Base-by-base conservation (phyloP, 2,888 invertebrate species). In the Parascotia fuliginaria region DNA sequence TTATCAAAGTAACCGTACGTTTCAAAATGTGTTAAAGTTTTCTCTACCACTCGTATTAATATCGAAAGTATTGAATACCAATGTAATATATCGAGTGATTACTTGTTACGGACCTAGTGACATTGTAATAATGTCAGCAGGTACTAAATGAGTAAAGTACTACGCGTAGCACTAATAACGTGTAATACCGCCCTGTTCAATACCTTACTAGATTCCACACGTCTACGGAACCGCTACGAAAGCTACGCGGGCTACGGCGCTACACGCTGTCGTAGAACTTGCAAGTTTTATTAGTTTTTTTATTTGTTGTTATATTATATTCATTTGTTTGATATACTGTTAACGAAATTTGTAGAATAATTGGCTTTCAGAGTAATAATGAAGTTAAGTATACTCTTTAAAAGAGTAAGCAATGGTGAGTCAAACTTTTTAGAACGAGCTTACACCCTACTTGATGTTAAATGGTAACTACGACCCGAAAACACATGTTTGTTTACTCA, bases 231-330 rank as follows among this genome's bases (percentile, higher is more conserved):
- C 7, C 11, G 22, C 36, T 36, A 36, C 36, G 36, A n/a, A 3
- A 33, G 39, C 54, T 59, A 58, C 47, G 43, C 5, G 2, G 1
- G 31, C 47, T 56, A 49, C 49, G 29, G 33, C 3, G 14, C 49
- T 44, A 42, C 50, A 43, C 12, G 19, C 24, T 24, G 11, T 34
- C 31, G 47, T 47, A 51, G 40, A 29, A 7, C 28, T 9, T 13
- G 15, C 38, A 19, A 34, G 7, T n/a, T 14, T 16, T 34, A 34
- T 34, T 11, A 9, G 34, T 16, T 34, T 36, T 36, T 36, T 14
- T 33, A 9, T 14, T 3, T 33, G 1, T 15, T 33, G 14, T 15
- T 33, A 33, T 33, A 0, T 31, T n/a, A 6, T 24, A 24, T 24
- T 24, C 7, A 24, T 19, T 19, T 19, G 5, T 19, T 19, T 19